Evolutionary conservation across 2,797 vertebrate species (phyloP).

Genomic region (Ptychobarbus kaznakovi): DNA sequence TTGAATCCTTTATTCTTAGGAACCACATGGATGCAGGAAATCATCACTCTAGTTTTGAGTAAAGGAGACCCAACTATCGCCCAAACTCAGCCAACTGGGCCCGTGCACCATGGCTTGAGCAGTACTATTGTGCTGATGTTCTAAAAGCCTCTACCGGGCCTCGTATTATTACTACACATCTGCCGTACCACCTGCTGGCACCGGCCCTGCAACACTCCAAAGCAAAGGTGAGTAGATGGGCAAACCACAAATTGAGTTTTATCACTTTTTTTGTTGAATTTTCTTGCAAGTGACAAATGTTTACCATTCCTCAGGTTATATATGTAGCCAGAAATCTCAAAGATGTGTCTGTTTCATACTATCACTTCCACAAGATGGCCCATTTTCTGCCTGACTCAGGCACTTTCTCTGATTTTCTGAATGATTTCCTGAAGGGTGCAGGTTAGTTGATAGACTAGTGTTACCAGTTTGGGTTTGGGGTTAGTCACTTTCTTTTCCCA

Average conservation of each 20-base stretch:
- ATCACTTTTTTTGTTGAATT: neutral
- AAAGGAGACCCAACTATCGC: conserved; percentile 72
- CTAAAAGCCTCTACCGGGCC: conserved; percentile 61
- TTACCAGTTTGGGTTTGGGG: neutral
- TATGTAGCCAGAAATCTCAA: conserved; percentile 89
- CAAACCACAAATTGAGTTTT: neutral
- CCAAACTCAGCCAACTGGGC: conserved; percentile 82
- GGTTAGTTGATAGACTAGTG: conserved; percentile 67
- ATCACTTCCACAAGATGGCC: conserved; percentile 85
- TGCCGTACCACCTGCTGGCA: conserved; percentile 76
- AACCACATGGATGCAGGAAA: conserved; percentile 92
- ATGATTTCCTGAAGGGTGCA: conserved; percentile 76
- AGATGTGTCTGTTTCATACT: conserved; percentile 86
- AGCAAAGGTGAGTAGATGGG: conserved; percentile 76
- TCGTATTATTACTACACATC: conserved; percentile 85
- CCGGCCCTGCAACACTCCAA: conserved; percentile 75
- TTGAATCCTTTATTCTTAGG: conserved; percentile 71
- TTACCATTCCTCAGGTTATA: conserved; percentile 76
- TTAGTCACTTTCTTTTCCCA: neutral
- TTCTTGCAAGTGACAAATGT: neutral
- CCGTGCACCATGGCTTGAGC: conserved; percentile 88
- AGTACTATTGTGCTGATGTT: conserved; percentile 69
- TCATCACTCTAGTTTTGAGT: conserved; percentile 80
- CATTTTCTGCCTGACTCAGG: conserved; percentile 81
- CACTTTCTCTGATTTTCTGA: conserved; percentile 82